A percentile compares a stretch with the other conserved stretches of the same genome.
phyloP scores from a whole-genome alignment of 2,888 invertebrate species.

The Limnephilus auricula region DNA sequence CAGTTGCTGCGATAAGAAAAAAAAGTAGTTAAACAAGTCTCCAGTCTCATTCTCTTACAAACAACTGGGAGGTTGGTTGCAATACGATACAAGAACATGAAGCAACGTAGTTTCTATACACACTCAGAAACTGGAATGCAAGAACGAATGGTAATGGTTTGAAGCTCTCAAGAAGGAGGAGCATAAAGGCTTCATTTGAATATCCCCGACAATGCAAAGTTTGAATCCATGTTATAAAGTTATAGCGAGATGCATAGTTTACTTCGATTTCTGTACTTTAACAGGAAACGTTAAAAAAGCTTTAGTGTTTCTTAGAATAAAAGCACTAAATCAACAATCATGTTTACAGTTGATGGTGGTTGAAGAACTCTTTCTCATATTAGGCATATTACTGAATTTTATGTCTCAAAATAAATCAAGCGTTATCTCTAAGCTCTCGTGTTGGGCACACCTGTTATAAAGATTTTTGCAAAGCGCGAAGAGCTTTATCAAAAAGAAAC shows the following conservation, averaged over 20 bases:
- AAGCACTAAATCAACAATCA: no score
- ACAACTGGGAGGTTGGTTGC: constrained; percentile 9
- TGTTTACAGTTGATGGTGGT: background rate
- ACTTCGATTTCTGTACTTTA: background rate
- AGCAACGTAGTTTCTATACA: background rate
- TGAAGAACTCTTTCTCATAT: background rate
- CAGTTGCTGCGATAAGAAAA: constrained; percentile 2
- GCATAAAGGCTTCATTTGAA: background rate
- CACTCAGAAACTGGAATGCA: background rate
- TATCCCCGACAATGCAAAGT: background rate
- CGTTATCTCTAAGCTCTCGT: background rate
- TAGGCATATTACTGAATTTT: background rate
- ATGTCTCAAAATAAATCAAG: background rate
- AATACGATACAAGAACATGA: background rate
- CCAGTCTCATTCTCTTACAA: background rate
- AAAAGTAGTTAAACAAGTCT: constrained; percentile 32
- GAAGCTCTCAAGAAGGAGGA: background rate
- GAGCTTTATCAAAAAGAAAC: background rate
- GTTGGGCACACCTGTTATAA: background rate
- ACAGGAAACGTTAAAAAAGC: background rate
- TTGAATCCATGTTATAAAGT: background rate
- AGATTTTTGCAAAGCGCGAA: background rate
- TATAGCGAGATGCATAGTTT: background rate
- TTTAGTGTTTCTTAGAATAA: no score
- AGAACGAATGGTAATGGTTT: constrained; percentile 13